Conservation (phyloP, 92 coral and sea anemone species). For the Montipora capitata region DNA sequence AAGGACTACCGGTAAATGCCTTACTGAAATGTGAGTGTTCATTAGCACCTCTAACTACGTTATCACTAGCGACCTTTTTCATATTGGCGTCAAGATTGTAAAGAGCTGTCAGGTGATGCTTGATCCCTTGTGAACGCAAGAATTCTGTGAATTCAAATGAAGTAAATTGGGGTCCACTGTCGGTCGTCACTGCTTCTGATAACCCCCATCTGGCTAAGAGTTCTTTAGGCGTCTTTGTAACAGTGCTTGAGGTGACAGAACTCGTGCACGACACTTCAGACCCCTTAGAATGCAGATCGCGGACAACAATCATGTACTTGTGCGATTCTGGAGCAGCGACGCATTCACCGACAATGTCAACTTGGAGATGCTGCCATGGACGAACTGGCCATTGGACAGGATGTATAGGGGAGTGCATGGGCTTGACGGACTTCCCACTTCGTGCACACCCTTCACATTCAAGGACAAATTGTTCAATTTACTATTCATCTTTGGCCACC, state of each 20-base stretch:
- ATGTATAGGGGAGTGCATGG: not conserved
- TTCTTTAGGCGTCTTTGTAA: conserved; percentile 1
- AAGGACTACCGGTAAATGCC: no score
- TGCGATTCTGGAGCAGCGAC: not conserved
- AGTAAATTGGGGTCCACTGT: conserved; percentile 8
- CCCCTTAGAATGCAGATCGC: conserved; percentile 11
- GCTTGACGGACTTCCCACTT: conserved; percentile 14
- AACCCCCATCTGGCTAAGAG: conserved; percentile 8
- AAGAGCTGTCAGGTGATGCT: not conserved
- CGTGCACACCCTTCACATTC: conserved; percentile 13
- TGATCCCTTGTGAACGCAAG: not conserved
- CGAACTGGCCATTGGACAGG: not conserved
- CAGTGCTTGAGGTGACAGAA: not conserved
- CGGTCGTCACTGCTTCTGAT: conserved; percentile 2
- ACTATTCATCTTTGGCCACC: not conserved
- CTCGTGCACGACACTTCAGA: not conserved
- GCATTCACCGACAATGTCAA: not conserved
- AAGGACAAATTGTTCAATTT: not conserved
- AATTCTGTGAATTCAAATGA: not conserved
- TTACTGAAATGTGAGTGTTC: no score
- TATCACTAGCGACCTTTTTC: no score
- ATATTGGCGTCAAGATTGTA: not conserved
- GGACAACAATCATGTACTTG: conserved; percentile 25
- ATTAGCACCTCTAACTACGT: no score
- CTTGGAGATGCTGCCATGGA: conserved; percentile 13